phyloP scores from a whole-genome alignment of 2,888 invertebrate genomes.

The Seira ritae region DNA sequence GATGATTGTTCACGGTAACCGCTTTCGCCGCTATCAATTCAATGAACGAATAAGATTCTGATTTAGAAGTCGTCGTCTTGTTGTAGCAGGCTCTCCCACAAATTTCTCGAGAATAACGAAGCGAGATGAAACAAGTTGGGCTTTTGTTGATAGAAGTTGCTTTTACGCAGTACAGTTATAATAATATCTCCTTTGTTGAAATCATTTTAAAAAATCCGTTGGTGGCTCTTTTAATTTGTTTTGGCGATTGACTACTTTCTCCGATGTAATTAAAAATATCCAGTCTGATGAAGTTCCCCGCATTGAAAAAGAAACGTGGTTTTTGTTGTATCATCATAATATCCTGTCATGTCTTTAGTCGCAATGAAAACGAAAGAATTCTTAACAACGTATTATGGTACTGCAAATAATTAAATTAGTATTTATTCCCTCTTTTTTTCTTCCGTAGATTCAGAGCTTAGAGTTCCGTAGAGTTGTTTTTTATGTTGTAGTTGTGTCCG shows the following conservation, averaged over 20 bases:
- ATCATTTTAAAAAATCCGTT: not conserved
- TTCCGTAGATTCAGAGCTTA: not conserved
- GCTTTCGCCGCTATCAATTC: too few relatives aligned
- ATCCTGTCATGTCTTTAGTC: not conserved
- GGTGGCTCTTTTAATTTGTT: not conserved
- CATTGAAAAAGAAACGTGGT: too few relatives aligned
- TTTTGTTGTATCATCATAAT: not conserved
- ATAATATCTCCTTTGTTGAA: not conserved
- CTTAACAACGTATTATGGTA: not conserved
- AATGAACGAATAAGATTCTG: too few relatives aligned
- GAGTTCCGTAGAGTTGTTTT: not conserved
- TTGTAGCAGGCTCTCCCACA: too few relatives aligned
- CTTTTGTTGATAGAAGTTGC: too few relatives aligned
- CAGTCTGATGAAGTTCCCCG: not conserved
- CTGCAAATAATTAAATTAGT: not conserved
- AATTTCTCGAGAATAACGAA: too few relatives aligned
- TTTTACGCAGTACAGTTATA: too few relatives aligned
- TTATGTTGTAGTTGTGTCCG: slow-evolving; percentile 15
- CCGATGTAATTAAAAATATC: not conserved
- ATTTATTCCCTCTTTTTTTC: not conserved
- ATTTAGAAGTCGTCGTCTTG: too few relatives aligned
- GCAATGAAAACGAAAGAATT: not conserved
- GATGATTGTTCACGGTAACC: too few relatives aligned
- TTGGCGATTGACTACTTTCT: not conserved
- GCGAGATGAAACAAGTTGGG: too few relatives aligned